Percentiles rank a stretch among this genome's conserved stretches.
Evolutionary conservation across 1,140 invertebrate species (phyloP).

Genomic region (Hermetia illucens): DNA sequence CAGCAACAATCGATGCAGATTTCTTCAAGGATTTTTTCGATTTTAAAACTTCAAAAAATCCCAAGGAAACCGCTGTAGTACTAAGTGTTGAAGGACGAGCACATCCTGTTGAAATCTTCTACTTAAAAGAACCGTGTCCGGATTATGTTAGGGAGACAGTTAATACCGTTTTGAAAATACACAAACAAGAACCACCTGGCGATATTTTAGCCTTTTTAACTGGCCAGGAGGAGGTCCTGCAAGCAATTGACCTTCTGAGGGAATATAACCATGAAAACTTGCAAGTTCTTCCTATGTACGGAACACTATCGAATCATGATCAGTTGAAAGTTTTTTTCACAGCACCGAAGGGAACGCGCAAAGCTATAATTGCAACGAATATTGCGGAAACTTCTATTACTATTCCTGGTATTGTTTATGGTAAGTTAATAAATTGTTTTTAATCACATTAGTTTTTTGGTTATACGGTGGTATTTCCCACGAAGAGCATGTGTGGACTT

Average conservation of each 20-base stretch:
- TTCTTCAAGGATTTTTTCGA: constrained; percentile 82
- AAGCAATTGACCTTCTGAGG: constrained; percentile 50
- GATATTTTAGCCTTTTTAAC: constrained; percentile 92
- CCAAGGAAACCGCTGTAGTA: constrained; percentile 60
- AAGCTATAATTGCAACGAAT: constrained; percentile 92
- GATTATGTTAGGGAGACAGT: constrained; percentile 83
- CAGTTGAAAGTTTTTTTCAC: constrained; percentile 81
- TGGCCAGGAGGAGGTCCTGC: constrained; percentile 81
- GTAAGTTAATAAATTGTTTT: constrained; percentile 6
- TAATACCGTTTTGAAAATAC: constrained; percentile 81
- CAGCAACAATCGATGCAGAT: constrained; percentile 90
- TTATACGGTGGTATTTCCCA: not conserved
- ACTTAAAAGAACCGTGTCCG: constrained; percentile 69
- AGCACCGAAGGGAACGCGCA: constrained; percentile 58
- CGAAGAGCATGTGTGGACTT: too few species aligned
- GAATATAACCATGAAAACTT: constrained; percentile 52
- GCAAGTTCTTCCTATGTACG: constrained; percentile 83
- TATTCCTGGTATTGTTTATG: constrained; percentile 71
- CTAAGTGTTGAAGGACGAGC: constrained; percentile 79
- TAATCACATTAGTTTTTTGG: constrained; percentile 38
- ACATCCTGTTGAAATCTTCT: constrained; percentile 80
- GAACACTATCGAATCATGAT: constrained; percentile 66
- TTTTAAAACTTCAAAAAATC: constrained; percentile 37
- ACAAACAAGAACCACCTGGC: constrained; percentile 63
- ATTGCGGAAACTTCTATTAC: constrained; percentile 93